phyloP scores from a whole-genome alignment of 2,797 vertebrate species.

The Botia kubotai region DNA sequence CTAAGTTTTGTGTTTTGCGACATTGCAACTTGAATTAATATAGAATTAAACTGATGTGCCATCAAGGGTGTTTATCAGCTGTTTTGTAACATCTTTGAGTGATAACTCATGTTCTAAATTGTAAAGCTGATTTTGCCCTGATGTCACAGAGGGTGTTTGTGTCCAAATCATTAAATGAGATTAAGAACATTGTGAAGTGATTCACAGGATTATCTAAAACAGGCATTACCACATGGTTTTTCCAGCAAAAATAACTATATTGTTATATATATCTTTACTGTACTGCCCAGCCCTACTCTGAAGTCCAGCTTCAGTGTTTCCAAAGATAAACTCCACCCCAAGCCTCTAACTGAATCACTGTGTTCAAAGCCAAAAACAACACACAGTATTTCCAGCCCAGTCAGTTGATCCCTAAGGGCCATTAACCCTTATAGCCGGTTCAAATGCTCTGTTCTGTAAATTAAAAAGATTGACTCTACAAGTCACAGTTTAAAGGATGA shows the following conservation, averaged over 20 bases:
- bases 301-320: background rate
- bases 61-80: no score
- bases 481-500: conserved; percentile 37
- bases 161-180: background rate
- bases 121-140: no score
- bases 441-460: conserved; percentile 36
- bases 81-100: no score
- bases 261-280: background rate
- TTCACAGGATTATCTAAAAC: background rate
- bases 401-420: conserved; percentile 18
- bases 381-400: conserved; percentile 30
- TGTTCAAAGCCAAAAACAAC: conserved; percentile 21
- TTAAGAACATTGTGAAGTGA: background rate
- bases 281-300: background rate
- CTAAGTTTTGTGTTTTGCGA: no score
- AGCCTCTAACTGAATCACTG: conserved; percentile 15
- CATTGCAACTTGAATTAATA: background rate
- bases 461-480: conserved; percentile 42
- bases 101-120: no score
- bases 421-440: background rate
- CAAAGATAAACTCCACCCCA: conserved; percentile 11
- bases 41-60: background rate
- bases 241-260: background rate
- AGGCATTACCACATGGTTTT: background rate
- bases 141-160: no score